phyloP scores from a whole-genome alignment of 2,113 vertebrate genomes.

The Mustelus asterias region DNA sequence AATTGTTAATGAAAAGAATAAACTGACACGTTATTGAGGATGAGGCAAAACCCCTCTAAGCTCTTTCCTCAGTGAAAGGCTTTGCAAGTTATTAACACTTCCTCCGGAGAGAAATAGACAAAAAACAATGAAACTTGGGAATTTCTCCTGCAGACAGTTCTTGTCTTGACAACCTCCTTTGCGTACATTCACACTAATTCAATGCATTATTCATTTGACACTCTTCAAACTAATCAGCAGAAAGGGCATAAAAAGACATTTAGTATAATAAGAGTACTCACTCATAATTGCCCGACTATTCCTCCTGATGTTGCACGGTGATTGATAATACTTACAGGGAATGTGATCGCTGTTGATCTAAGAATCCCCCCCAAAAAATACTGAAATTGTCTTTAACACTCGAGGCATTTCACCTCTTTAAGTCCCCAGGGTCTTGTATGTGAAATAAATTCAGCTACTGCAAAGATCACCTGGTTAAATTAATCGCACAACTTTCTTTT shows the following conservation, averaged over 20 bases:
- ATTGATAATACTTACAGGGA: conserved; percentile 26
- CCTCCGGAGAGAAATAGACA: neutral
- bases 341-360: conserved; percentile 6
- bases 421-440: neutral
- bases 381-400: conserved; percentile 27
- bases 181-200: conserved; percentile 21
- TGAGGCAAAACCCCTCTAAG: neutral
- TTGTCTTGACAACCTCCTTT: neutral
- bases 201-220: conserved; percentile 37
- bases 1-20: neutral
- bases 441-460: neutral
- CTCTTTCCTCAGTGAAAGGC: neutral
- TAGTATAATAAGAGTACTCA: conserved; percentile 33
- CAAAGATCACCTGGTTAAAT: neutral
- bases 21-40: neutral
- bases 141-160: neutral
- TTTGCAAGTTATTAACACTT: neutral
- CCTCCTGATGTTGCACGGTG: neutral
- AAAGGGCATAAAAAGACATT: conserved; percentile 37
- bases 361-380: conserved; percentile 1
- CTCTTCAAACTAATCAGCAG: conserved; percentile 36
- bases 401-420: neutral
- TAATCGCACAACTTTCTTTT: neutral
- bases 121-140: conserved; percentile 24
- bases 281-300: conserved; percentile 30